Conservation (phyloP, 2,113 vertebrate genomes). For the Theristicus caerulescens region DNA sequence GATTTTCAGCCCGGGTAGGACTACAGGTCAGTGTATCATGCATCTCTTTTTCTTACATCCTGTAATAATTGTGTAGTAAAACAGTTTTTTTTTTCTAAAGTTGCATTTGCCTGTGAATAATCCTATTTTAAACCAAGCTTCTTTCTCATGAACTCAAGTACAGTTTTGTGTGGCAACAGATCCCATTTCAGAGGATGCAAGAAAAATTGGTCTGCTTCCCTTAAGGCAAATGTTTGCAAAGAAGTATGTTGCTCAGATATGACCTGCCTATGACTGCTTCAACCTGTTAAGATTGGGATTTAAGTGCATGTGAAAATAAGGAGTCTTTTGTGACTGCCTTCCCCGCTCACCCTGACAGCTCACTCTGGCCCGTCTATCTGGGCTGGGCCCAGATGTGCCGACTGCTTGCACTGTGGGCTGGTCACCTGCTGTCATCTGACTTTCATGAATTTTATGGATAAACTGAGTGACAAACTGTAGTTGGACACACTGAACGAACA, state of each 20-base stretch:
- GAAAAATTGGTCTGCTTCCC: not conserved
- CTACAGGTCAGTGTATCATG: not conserved
- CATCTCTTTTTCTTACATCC: not conserved
- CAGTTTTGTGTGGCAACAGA: not conserved
- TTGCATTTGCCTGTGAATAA: not conserved
- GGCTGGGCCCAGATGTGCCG: accelerated
- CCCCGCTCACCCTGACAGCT: not conserved
- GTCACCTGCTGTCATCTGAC: accelerated
- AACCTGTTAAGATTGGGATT: not conserved
- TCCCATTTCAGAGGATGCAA: not conserved
- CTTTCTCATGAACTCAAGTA: not conserved
- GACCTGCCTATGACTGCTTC: not conserved
- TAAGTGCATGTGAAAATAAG: not conserved
- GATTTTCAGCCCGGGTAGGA: not conserved
- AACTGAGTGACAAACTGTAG: accelerated
- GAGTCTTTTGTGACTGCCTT: not conserved
- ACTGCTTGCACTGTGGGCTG: accelerated
- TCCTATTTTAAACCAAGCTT: not conserved
- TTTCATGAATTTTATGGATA: not conserved
- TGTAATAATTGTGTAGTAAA: not conserved
- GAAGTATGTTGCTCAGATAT: not conserved
- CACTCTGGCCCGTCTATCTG: accelerated
- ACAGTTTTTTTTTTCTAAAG: not conserved
- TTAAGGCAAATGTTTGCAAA: not conserved
- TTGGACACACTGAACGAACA: not conserved